Conservation (phyloP, 2,113 vertebrate genomes). For the Nansenia antarctica region DNA sequence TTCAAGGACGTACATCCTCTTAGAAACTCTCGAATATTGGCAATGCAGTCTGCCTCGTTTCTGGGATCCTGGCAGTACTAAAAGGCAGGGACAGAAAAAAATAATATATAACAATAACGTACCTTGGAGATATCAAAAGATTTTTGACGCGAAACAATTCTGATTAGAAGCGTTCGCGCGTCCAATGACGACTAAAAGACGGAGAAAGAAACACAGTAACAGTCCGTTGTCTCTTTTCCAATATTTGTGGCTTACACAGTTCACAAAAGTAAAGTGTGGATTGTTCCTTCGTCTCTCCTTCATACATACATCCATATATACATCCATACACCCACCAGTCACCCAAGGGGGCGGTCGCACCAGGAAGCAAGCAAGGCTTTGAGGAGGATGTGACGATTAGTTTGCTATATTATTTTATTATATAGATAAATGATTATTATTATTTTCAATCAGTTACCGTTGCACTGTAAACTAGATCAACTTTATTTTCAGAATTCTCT, state of each 20-base stretch:
- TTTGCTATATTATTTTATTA: no score
- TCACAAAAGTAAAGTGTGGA: constrained; percentile 46
- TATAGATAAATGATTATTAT: no score
- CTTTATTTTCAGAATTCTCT: no score
- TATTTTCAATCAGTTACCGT: no score
- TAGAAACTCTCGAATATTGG: constrained; percentile 90
- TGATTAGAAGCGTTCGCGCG: neutral
- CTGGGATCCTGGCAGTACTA: constrained; percentile 90
- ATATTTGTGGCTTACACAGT: constrained; percentile 17
- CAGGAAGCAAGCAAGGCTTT: constrained; percentile 41
- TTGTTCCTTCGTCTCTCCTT: constrained; percentile 45
- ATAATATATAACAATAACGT: constrained; percentile 48
- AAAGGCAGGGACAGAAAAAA: constrained; percentile 44
- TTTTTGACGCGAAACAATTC: no score
- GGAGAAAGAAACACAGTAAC: neutral
- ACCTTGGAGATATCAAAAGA: neutral
- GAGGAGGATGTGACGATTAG: constrained; percentile 73
- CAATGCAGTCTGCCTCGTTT: constrained; percentile 85
- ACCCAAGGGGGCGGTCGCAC: constrained; percentile 37
- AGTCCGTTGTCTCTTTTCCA: neutral
- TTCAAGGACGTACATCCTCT: constrained; percentile 85
- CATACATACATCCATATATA: constrained; percentile 38
- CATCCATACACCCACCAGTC: constrained; percentile 2
- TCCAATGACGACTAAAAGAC: neutral
- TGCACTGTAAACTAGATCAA: no score